Percentiles rank a stretch among this genome's conserved stretches.
Conservation (phyloP, 1,140 invertebrate species). For the Penaeus vannamei region DNA sequence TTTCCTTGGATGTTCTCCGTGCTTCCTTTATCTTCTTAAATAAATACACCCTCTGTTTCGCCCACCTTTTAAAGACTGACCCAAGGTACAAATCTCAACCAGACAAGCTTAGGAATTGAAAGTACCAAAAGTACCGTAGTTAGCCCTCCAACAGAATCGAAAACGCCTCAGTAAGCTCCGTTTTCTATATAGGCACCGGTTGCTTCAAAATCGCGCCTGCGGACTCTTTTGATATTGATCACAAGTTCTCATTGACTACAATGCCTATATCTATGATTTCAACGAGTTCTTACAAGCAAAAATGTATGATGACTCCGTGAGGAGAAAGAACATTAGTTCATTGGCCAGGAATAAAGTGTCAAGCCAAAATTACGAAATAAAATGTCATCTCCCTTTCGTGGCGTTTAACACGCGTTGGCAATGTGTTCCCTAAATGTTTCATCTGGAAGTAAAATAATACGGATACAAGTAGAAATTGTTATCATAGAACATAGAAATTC, state of each 20-base stretch:
- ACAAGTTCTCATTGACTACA: neutral
- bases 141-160: too few relatives aligned
- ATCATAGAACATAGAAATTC: neutral
- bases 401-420: neutral
- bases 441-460: neutral
- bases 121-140: neutral
- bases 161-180: neutral
- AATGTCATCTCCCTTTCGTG: neutral
- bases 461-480: neutral
- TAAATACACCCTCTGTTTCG: too few relatives aligned
- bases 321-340: neutral
- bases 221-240: conserved; percentile 17
- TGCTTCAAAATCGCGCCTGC: conserved; percentile 33
- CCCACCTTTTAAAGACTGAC: too few relatives aligned
- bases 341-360: neutral
- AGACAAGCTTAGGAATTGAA: neutral
- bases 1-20: too few relatives aligned
- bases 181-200: conserved; percentile 18
- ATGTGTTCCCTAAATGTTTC: neutral
- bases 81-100: neutral
- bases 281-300: neutral
- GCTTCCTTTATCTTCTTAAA: too few relatives aligned
- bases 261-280: neutral
- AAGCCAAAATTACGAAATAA: neutral
- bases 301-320: neutral